Conservation (phyloP, 2,113 vertebrate species). For the Oceanodroma tethys region DNA sequence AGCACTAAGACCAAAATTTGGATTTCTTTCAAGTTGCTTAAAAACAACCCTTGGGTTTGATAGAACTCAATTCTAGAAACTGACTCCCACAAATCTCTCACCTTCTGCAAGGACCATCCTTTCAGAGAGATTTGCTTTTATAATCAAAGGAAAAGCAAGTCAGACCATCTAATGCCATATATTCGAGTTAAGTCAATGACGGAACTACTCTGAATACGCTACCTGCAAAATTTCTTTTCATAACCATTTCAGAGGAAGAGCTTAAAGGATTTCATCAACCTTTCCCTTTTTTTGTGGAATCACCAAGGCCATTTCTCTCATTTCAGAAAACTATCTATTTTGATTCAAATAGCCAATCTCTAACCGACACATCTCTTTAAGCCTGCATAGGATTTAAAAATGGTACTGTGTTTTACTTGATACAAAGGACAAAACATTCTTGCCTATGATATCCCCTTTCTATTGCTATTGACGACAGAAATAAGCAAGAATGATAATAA, state of each 20-base stretch:
- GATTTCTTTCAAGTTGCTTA: not conserved
- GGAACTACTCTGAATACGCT: not conserved
- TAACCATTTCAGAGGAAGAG: not conserved
- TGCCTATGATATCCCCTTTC: not conserved
- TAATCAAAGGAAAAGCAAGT: not conserved
- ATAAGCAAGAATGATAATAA: not conserved
- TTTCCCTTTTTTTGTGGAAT: not conserved
- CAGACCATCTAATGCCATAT: not conserved
- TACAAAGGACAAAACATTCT: not conserved
- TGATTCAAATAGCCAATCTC: not conserved
- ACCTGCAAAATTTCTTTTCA: not conserved
- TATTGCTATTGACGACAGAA: not conserved
- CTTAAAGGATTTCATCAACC: not conserved
- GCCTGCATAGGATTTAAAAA: not conserved
- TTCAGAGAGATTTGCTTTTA: not conserved
- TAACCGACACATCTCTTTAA: not conserved
- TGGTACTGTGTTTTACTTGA: accelerated
- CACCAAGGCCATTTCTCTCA: not conserved
- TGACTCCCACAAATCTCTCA: not conserved
- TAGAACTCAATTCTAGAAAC: not conserved
- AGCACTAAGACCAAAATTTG: not conserved
- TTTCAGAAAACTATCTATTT: not conserved
- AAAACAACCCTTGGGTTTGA: not conserved
- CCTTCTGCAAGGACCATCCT: not conserved
- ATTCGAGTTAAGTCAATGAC: not conserved